phyloP scores from a whole-genome alignment of 2,888 invertebrate species.

The Steromphala cineraria region DNA sequence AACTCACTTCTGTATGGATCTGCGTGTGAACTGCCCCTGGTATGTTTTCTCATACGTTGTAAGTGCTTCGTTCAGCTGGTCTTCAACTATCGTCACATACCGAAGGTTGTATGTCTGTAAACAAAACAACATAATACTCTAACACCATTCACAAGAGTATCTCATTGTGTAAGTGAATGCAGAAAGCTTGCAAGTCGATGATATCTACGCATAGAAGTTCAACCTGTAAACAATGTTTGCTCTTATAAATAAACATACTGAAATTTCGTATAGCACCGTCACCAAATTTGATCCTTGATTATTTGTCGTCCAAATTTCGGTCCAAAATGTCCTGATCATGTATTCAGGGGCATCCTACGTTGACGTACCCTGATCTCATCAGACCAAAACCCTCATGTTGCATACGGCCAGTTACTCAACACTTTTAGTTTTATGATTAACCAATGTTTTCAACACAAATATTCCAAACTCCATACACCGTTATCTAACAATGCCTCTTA shows the following conservation, averaged over 20 bases:
- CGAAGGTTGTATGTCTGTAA: constrained; percentile 77
- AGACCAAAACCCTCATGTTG: too few species aligned
- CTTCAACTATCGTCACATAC: constrained; percentile 93
- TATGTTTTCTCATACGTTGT: constrained; percentile 89
- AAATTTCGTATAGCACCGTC: too few species aligned
- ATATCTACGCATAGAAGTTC: background rate
- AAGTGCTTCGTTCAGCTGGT: constrained; percentile 89
- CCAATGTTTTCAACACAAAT: too few species aligned
- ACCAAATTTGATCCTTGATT: too few species aligned
- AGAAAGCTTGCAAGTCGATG: background rate
- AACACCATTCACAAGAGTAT: background rate
- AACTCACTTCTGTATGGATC: constrained; percentile 68
- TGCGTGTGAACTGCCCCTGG: constrained; percentile 76
- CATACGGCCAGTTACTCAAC: too few species aligned
- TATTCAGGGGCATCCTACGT: too few species aligned
- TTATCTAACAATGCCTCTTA: too few species aligned
- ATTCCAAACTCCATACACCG: too few species aligned
- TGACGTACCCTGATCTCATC: too few species aligned
- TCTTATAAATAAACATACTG: background rate
- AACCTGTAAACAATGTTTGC: background rate
- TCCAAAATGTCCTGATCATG: too few species aligned
- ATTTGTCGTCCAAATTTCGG: too few species aligned
- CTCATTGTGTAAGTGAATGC: background rate
- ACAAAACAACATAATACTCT: background rate
- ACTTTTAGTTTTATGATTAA: too few species aligned